Percentiles rank a stretch among this genome's conserved stretches.
phyloP scores from a whole-genome alignment of 2,113 vertebrate genomes.

The Columbina picui region DNA sequence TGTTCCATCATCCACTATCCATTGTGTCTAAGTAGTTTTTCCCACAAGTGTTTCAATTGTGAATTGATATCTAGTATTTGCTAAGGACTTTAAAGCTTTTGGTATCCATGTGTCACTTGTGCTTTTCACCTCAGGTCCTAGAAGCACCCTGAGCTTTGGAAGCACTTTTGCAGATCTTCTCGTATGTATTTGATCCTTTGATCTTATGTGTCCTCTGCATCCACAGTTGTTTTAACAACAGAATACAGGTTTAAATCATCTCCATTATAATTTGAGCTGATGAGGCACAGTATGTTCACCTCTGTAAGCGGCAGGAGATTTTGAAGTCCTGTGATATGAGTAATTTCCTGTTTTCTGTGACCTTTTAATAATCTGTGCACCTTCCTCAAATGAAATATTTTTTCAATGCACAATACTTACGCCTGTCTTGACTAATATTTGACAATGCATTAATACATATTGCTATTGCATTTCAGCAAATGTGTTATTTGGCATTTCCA shows the following conservation, averaged over 20 bases:
- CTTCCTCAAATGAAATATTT: background rate
- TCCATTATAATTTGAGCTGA: background rate
- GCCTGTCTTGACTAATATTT: background rate
- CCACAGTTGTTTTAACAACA: conserved; percentile 19
- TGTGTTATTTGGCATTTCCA: background rate
- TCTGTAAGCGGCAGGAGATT: background rate
- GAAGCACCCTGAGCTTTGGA: background rate
- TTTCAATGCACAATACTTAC: background rate
- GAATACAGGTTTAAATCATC: conserved; percentile 32
- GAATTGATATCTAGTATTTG: background rate
- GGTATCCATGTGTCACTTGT: conserved; percentile 35
- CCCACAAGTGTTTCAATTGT: background rate
- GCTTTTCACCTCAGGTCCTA: background rate
- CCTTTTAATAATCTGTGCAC: background rate
- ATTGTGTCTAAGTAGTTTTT: conserved; percentile 21
- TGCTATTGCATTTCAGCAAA: conserved; percentile 17
- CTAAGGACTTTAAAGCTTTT: conserved; percentile 15
- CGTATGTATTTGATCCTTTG: background rate
- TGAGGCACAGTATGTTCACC: background rate
- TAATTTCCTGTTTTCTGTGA: background rate
- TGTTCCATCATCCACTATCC: background rate
- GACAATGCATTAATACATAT: background rate
- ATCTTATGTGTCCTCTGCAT: conserved; percentile 17
- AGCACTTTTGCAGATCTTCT: conserved; percentile 43
- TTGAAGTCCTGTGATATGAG: background rate